phyloP scores from a whole-genome alignment of 2,113 vertebrate genomes.

The Spheniscus mendiculus region DNA sequence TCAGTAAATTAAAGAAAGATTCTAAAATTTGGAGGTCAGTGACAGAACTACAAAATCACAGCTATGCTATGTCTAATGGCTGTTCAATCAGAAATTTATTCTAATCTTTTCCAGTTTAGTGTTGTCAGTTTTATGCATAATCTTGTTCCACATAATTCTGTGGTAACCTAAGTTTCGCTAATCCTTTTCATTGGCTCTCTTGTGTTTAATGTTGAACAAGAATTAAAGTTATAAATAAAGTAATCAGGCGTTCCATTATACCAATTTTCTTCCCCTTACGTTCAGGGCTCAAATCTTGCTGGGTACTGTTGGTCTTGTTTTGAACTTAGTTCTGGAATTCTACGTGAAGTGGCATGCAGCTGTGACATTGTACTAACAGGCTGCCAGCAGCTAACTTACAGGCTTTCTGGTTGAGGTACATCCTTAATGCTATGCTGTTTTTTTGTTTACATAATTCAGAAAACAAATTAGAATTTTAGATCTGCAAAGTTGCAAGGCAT shows the following conservation, averaged over 20 bases:
- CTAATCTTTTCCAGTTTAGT: background rate
- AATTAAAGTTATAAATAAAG: background rate
- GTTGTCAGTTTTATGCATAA: background rate
- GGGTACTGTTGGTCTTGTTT: background rate
- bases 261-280: background rate
- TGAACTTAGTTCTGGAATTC: background rate
- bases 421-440: background rate
- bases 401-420: background rate
- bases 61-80: background rate
- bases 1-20: background rate
- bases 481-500: background rate
- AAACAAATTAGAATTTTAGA: background rate
- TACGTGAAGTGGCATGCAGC: background rate
- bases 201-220: background rate
- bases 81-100: background rate
- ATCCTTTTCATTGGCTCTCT: background rate
- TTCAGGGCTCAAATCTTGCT: background rate
- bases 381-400: background rate
- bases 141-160: background rate
- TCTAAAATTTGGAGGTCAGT: background rate
- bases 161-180: conserved; percentile 9
- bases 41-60: background rate
- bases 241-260: background rate
- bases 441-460: background rate
- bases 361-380: background rate